Evolutionary conservation across 2,888 invertebrate species (phyloP).

Genomic region (Yponomeuta malinellus): DNA sequence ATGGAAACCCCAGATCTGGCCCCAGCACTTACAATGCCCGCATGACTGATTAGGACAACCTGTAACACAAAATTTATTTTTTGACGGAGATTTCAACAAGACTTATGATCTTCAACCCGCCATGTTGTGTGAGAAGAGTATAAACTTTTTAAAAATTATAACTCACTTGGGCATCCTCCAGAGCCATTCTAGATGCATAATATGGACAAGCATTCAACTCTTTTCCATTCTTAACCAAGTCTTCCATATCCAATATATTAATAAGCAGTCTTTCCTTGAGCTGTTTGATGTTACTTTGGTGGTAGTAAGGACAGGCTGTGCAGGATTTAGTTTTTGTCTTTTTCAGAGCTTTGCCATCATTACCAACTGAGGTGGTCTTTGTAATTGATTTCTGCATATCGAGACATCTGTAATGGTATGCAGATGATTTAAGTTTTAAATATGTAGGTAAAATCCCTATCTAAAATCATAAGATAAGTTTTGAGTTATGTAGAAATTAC

Average conservation of each 20-base stretch:
- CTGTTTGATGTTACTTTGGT: slow-evolving; percentile 76
- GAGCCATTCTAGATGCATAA: slow-evolving; percentile 89
- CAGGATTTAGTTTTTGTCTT: slow-evolving; percentile 72
- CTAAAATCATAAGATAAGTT: no score
- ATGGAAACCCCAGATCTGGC: slow-evolving; percentile 60
- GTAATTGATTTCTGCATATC: slow-evolving; percentile 84
- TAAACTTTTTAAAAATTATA: not conserved
- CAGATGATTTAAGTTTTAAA: no score
- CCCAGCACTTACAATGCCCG: slow-evolving; percentile 61
- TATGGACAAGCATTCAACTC: slow-evolving; percentile 92
- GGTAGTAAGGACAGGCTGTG: slow-evolving; percentile 82
- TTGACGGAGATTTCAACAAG: no score
- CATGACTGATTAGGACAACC: slow-evolving; percentile 64
- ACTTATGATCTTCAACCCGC: no score
- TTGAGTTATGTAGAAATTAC: no score
- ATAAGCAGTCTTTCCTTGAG: slow-evolving; percentile 79
- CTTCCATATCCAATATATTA: slow-evolving; percentile 91
- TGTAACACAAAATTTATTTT: slow-evolving; percentile 26
- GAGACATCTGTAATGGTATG: slow-evolving; percentile 75
- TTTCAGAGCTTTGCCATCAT: slow-evolving; percentile 79
- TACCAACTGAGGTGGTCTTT: slow-evolving; percentile 71
- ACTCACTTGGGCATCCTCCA: slow-evolving; percentile 85
- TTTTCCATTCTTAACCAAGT: slow-evolving; percentile 82
- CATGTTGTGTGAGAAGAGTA: no score
- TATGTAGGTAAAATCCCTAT: no score